phyloP scores from a whole-genome alignment of 2,888 invertebrate genomes.

The Arrhopalites spinosus region DNA sequence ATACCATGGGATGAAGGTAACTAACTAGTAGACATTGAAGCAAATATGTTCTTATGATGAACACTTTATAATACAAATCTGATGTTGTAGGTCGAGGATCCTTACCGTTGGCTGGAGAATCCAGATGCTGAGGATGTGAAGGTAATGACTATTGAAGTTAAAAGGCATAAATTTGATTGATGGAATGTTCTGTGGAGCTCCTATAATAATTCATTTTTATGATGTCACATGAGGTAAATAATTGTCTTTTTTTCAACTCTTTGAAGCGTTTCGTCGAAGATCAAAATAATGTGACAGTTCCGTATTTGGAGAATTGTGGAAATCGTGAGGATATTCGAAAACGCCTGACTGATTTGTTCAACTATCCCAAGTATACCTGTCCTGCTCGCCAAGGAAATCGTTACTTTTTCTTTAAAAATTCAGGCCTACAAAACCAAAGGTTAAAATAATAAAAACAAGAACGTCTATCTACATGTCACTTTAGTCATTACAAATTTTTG shows the following conservation, averaged over 20 bases:
- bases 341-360: conserved; percentile 87
- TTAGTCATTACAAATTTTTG: too few species aligned
- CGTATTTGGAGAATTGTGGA: conserved; percentile 78
- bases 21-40: background rate
- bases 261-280: conserved; percentile 75
- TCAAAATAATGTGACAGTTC: conserved; percentile 85
- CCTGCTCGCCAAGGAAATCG: conserved; percentile 79
- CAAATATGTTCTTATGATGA: too few species aligned
- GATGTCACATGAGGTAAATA: too few species aligned
- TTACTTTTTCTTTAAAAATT: conserved; percentile 91
- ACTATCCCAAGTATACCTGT: conserved; percentile 91
- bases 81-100: conserved; percentile 74
- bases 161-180: too few species aligned
- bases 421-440: conserved; percentile 96
- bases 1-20: conserved; percentile 49
- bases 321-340: conserved; percentile 74
- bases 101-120: conserved; percentile 96
- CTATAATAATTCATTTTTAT: too few species aligned
- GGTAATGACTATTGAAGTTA: too few species aligned
- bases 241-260: too few species aligned
- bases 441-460: conserved; percentile 59
- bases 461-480: too few species aligned
- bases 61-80: background rate
- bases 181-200: too few species aligned
- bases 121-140: conserved; percentile 86